Percentiles rank a stretch among this genome's conserved stretches.
phyloP scores from a whole-genome alignment of 2,888 invertebrate genomes.

The Formica aserva region DNA sequence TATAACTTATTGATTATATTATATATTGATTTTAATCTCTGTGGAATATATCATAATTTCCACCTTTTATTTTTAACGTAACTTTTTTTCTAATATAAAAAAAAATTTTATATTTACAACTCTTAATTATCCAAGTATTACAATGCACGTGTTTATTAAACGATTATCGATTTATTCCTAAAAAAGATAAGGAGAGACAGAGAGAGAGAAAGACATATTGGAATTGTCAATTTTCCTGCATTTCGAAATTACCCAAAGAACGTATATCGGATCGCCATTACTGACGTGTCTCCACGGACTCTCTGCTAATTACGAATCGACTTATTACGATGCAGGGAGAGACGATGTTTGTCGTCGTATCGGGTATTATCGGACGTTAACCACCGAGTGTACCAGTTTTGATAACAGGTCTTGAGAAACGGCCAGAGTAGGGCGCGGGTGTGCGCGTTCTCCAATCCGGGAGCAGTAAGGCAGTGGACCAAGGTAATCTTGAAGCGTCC shows the following conservation, averaged over 20 bases:
- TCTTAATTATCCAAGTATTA: neutral
- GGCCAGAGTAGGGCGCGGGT: conserved; percentile 26
- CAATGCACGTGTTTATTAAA: neutral
- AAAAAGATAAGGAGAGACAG: neutral
- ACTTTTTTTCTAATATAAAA: neutral
- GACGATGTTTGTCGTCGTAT: conserved; percentile 35
- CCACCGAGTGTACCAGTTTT: conserved; percentile 71
- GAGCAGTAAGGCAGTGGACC: conserved; percentile 78
- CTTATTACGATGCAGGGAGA: conserved; percentile 35
- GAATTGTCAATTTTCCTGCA: conserved; percentile 25
- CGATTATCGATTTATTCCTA: conserved; percentile 11
- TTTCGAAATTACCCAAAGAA: conserved; percentile 41
- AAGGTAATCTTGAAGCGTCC: conserved; percentile 75
- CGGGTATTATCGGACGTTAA: conserved; percentile 6
- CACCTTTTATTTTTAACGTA: neutral
- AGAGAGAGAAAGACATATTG: neutral
- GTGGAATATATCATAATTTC: neutral
- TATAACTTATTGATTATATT: conserved; percentile 5
- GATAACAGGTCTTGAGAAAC: conserved; percentile 70
- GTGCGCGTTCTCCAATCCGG: conserved; percentile 61
- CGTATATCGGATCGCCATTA: conserved; percentile 46
- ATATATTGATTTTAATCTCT: neutral
- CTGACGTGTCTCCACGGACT: neutral
- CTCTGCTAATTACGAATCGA: conserved; percentile 48
- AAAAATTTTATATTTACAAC: neutral